A percentile compares a stretch with the other conserved stretches of the same genome.
Conservation (phyloP, 1,140 invertebrate species). For the Apis laboriosa region DNA sequence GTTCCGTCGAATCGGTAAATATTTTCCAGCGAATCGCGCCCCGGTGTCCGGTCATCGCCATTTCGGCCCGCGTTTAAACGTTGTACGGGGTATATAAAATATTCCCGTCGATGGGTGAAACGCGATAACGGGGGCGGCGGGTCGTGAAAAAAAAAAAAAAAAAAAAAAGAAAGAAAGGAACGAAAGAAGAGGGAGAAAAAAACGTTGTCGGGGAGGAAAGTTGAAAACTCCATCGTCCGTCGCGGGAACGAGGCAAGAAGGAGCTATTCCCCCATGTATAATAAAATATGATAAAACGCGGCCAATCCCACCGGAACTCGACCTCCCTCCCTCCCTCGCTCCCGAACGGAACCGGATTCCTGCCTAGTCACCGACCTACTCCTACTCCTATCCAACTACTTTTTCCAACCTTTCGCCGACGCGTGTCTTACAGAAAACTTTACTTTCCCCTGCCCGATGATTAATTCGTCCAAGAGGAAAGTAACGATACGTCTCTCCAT, state of each 20-base stretch:
- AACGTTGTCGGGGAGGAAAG: constrained; percentile 23
- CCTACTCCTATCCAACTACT: no score
- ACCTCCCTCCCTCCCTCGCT: constrained; percentile 36
- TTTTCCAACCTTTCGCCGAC: neutral
- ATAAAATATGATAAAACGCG: constrained; percentile 70
- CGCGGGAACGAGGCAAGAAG: constrained; percentile 34
- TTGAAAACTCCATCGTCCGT: constrained; percentile 46
- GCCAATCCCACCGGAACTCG: constrained; percentile 58
- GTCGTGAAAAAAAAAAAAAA: neutral
- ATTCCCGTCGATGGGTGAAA: neutral
- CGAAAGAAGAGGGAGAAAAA: neutral
- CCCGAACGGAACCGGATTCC: constrained; percentile 46
- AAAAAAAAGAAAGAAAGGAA: neutral
- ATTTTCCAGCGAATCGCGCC: neutral
- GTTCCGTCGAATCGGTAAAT: neutral
- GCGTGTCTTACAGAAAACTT: neutral
- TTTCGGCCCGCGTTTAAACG: neutral
- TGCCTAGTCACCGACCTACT: constrained; percentile 6
- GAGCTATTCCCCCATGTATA: constrained; percentile 64
- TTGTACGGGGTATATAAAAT: neutral
- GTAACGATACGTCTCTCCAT: no score
- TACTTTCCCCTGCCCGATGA: neutral
- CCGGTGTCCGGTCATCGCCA: neutral
- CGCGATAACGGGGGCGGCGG: neutral
- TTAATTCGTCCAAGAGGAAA: no score